These are phyloP conservation scores for Rhyzopertha dominica DNA, from an alignment of 1,140 invertebrate species.

Conservation along the genomic window DNA sequence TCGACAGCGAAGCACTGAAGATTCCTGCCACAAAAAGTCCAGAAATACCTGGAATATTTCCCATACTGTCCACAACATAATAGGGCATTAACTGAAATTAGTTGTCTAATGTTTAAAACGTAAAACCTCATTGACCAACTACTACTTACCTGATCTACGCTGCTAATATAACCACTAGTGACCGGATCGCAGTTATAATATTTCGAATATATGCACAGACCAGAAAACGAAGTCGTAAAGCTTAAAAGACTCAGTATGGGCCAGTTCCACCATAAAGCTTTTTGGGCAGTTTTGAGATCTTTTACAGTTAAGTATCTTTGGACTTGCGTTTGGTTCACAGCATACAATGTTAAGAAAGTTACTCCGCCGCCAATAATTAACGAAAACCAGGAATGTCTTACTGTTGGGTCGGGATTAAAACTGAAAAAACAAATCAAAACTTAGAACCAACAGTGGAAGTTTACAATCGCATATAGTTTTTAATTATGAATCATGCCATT, in stretches of 20 bases:
- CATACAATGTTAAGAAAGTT: conserved; percentile 71
- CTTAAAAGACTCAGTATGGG: conserved; percentile 65
- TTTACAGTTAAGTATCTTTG: conserved; percentile 77
- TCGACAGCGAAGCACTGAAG: conserved; percentile 79
- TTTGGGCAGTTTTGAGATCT: conserved; percentile 60
- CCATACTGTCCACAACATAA: conserved; percentile 73
- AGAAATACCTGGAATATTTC: conserved; percentile 61
- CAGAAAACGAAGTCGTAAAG: conserved; percentile 67
- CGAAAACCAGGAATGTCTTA: conserved; percentile 70
- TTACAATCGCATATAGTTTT: too few species aligned
- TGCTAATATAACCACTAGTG: conserved; percentile 49
- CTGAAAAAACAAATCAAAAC: too few species aligned
- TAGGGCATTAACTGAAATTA: conserved; percentile 59
- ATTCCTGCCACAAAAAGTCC: conserved; percentile 80
- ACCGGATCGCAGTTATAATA: conserved; percentile 74
- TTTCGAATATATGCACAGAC: conserved; percentile 71
- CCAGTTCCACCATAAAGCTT: conserved; percentile 63
- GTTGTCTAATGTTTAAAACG: neutral
- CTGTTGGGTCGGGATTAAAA: conserved; percentile 62
- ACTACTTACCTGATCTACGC: conserved; percentile 46
- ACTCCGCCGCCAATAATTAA: conserved; percentile 67
- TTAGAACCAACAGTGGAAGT: too few species aligned
- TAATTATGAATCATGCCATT: too few species aligned
- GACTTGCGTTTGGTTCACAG: conserved; percentile 80
- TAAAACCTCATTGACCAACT: conserved; percentile 2